Percentiles rank a stretch among this genome's conserved stretches.
phyloP scores from a whole-genome alignment of 2,888 invertebrate species.

The Linnaemya tessellans region DNA sequence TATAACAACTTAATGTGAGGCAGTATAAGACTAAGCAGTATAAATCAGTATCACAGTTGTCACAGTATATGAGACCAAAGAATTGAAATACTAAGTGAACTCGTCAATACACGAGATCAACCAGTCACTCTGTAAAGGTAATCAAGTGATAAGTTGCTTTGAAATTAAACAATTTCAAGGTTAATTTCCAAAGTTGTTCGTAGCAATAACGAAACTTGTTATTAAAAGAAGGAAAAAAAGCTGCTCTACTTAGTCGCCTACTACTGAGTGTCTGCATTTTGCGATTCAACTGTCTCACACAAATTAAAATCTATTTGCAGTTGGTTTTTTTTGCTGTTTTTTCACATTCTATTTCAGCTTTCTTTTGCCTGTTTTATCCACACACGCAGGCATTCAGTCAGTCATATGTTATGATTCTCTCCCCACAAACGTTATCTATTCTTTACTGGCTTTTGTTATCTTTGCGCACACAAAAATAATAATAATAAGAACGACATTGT shows the following conservation, averaged over 20 bases:
- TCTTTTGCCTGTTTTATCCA: slow-evolving; percentile 3
- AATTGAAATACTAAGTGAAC: background rate
- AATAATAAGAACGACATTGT: slow-evolving; percentile 28
- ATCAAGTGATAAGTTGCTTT: background rate
- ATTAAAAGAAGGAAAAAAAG: background rate
- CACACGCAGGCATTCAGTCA: slow-evolving; percentile 22
- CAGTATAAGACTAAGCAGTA: background rate
- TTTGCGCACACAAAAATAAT: slow-evolving; percentile 5
- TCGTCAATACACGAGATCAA: too few species aligned
- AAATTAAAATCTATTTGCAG: slow-evolving; percentile 1
- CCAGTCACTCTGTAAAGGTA: background rate
- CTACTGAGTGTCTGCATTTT: background rate
- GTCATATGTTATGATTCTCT: slow-evolving; percentile 20
- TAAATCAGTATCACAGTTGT: too few species aligned
- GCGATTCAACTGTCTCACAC: background rate
- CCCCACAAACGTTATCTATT: slow-evolving; percentile 4
- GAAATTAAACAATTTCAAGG: background rate
- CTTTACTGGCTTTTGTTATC: slow-evolving; percentile 45
- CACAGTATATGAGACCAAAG: background rate
- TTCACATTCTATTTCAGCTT: background rate
- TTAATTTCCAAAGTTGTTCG: background rate
- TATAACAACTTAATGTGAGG: too few species aligned
- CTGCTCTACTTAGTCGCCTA: slow-evolving; percentile 2
- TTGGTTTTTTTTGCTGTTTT: background rate
- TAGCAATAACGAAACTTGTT: background rate